These are phyloP conservation scores for Whitmania pigra DNA, from an alignment of 1,140 invertebrate genomes.

Conservation along the genomic window DNA sequence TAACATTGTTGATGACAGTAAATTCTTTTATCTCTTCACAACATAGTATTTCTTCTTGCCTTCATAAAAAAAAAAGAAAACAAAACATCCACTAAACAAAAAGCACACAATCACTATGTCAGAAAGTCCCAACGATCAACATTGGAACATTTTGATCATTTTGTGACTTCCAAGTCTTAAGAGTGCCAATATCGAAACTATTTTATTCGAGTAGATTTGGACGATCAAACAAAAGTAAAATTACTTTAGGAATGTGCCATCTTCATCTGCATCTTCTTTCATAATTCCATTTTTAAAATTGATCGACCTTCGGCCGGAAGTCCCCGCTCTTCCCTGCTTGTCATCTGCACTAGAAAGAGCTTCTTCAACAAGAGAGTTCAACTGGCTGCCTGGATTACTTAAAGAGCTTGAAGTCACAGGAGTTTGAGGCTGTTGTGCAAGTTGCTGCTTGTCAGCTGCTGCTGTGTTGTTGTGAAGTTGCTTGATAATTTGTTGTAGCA, in stretches of 20 bases:
- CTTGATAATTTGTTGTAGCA: constrained; percentile 9
- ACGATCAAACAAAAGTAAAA: background rate
- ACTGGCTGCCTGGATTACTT: no score
- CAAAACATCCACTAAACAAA: background rate
- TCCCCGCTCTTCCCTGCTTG: background rate
- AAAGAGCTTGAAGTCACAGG: no score
- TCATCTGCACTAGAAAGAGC: no score
- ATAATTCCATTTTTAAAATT: background rate
- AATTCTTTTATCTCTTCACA: constrained; percentile 35
- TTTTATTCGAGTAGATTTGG: background rate
- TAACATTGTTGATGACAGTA: constrained; percentile 35
- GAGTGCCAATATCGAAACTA: no score
- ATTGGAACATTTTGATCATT: no score
- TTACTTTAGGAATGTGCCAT: constrained; percentile 4
- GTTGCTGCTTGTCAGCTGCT: background rate
- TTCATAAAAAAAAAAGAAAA: background rate
- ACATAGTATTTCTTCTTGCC: constrained; percentile 25
- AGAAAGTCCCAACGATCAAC: background rate
- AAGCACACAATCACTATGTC: background rate
- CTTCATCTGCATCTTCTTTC: constrained; percentile 1
- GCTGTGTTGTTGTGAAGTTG: background rate
- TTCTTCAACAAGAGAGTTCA: no score
- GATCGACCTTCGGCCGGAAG: background rate
- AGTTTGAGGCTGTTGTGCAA: no score
- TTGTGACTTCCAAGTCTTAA: no score